These are phyloP conservation scores for Myiozetetes cayanensis DNA, from an alignment of 2,113 vertebrate species.

Conservation along the genomic window DNA sequence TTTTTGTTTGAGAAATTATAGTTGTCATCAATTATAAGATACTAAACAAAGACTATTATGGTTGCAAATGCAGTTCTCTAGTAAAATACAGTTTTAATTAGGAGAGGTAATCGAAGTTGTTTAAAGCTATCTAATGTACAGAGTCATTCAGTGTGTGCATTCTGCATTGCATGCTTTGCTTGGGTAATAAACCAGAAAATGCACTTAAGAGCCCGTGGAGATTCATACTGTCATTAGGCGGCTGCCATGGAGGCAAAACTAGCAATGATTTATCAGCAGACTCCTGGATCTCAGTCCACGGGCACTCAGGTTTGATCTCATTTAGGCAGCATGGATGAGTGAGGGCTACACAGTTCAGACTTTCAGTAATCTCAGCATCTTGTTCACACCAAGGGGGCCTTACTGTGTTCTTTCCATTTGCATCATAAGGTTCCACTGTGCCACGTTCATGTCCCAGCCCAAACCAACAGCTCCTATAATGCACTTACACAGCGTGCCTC, in stretches of 20 bases:
- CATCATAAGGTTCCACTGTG: not conserved
- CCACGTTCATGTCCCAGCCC: not conserved
- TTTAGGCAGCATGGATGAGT: not conserved
- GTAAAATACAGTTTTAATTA: constrained; percentile 48
- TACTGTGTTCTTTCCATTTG: not conserved
- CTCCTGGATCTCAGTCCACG: not conserved
- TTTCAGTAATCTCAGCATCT: not conserved
- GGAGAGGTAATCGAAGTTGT: not conserved
- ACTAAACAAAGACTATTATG: not conserved
- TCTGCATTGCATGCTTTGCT: not conserved
- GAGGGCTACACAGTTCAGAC: not conserved
- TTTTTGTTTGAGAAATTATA: not conserved
- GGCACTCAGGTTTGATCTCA: not conserved
- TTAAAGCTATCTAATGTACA: constrained; percentile 6
- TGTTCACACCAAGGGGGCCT: not conserved
- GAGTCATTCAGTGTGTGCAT: not conserved
- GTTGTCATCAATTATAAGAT: not conserved
- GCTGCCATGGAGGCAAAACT: constrained; percentile 23
- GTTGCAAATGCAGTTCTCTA: constrained; percentile 13
- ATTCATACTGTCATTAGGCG: constrained; percentile 3
- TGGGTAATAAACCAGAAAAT: constrained; percentile 18
- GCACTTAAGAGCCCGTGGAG: not conserved
- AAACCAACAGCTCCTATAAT: not conserved
- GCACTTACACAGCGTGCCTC: rapidly evolving
- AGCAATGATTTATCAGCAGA: constrained; percentile 3